Evolutionary conservation across 2,888 invertebrate genomes (phyloP), one percentile per base, ranked within the genome.

Genomic region (Nomada hirtipes): DNA sequence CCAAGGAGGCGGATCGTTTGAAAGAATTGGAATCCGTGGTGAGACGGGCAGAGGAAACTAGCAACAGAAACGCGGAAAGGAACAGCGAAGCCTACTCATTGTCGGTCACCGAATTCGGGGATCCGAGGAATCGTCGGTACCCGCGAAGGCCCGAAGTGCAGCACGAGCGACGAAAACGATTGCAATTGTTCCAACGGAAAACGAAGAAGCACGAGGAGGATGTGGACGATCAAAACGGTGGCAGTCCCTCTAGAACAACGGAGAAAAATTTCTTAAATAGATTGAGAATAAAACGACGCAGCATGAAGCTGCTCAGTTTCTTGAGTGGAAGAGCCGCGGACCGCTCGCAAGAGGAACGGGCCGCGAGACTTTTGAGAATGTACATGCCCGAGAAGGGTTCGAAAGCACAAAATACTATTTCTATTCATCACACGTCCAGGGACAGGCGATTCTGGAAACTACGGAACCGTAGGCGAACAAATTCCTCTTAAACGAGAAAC

Each of bases 381-480:
- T 93, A 93, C 76, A 89, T 91, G 87, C 90, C 93, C 18, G 93
- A 93, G 53, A 92, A 91, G 61, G 78, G 86, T 72, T 42, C 88
- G 20, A 89, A 91, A 75, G 78, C 89, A 70, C 91, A 92, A 80
- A 91, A 93, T 55, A 92, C 93, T 42, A 93, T 93, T 74, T 91
- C 92, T 74, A 92, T 93, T 75, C 91, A 93, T 83, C 92, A 92
- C 74, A 92, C 92, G 81, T 93, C 93, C 80, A 91, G 92, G 74
- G 92, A 93, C 61, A 88, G 93, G 52, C 91, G 93, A 77, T 93
- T 94, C 82, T 93, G 93, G 93, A 92, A 92, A 71, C 87, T 94
- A 42, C 89, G 93, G 52, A 93, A 90, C 79, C 92, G 93, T 36
- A 87, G 93, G 71, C 92, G 91, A 80, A 92, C 93, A 2, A 93